A percentile compares a stretch with the other conserved stretches of the same genome.
These are phyloP conservation scores for Microcaecilia unicolor DNA, from an alignment of 2,797 vertebrate species.

Conservation along the genomic window DNA sequence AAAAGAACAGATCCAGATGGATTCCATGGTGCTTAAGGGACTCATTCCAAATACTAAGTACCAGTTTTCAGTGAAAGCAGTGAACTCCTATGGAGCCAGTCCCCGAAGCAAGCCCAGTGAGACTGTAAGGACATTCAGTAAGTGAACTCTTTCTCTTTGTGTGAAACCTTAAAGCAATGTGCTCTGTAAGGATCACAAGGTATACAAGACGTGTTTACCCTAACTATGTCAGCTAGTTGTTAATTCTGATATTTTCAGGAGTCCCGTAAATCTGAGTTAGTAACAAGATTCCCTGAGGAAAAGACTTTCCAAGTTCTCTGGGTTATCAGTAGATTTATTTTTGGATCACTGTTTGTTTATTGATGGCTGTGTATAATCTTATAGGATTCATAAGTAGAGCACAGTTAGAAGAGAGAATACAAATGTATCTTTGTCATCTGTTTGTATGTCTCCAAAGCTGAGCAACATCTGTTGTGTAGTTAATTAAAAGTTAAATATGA, in stretches of 20 bases:
- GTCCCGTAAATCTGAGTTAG: conserved; percentile 6
- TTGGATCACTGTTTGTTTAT: neutral
- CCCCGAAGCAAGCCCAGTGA: conserved; percentile 67
- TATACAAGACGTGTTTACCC: no score
- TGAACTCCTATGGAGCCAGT: conserved; percentile 71
- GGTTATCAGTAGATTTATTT: conserved; percentile 24
- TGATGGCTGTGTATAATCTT: no score
- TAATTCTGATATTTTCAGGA: conserved; percentile 3
- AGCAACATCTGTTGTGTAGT: neutral
- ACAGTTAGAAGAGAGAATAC: neutral
- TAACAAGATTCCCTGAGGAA: conserved; percentile 1
- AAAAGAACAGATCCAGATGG: conserved; percentile 75
- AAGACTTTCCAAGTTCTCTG: conserved; percentile 3
- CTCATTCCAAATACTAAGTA: conserved; percentile 78
- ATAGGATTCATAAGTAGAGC: neutral
- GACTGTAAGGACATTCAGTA: conserved; percentile 67
- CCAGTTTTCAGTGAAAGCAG: conserved; percentile 78
- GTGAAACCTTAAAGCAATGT: no score
- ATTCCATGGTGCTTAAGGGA: conserved; percentile 87
- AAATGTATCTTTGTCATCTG: neutral
- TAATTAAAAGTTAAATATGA: neutral
- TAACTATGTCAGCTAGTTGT: no score
- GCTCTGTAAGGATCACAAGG: no score
- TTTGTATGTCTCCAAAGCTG: conserved; percentile 1
- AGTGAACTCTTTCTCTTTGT: conserved; percentile 29